Percentiles rank a stretch among this genome's conserved stretches.
Conservation (phyloP, 2,888 invertebrate species). For the Nymphalis c-album region DNA sequence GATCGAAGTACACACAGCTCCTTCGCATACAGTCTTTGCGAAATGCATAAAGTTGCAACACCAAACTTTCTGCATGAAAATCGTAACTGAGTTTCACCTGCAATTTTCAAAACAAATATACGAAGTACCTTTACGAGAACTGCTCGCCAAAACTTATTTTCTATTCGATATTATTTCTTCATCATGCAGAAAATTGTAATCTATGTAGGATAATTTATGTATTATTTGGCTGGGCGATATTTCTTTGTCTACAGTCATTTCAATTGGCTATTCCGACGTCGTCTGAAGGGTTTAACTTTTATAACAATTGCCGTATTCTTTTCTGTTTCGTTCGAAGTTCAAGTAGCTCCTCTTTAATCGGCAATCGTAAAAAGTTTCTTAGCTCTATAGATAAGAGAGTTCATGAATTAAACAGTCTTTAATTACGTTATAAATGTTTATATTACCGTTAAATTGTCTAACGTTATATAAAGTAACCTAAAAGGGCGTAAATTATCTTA, state of each 20-base stretch:
- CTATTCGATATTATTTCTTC: constrained; percentile 15
- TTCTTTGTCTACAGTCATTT: constrained; percentile 34
- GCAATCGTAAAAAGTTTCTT: constrained; percentile 51
- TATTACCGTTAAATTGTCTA: constrained; percentile 11
- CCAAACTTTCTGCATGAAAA: constrained; percentile 51
- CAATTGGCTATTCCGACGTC: constrained; percentile 35
- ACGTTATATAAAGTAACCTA: not conserved
- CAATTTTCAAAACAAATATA: constrained; percentile 55
- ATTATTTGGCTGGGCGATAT: constrained; percentile 8
- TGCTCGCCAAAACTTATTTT: constrained; percentile 16
- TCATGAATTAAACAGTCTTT: constrained; percentile 23
- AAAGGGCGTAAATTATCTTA: no score
- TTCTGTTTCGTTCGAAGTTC: constrained; percentile 50
- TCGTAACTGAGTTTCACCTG: constrained; percentile 48
- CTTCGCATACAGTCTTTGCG: constrained; percentile 54
- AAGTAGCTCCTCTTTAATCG: constrained; percentile 49
- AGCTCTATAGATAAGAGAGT: constrained; percentile 43
- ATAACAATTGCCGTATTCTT: constrained; percentile 44
- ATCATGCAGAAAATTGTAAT: constrained; percentile 17
- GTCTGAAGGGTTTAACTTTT: constrained; percentile 43
- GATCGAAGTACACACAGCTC: constrained; percentile 58
- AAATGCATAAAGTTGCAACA: constrained; percentile 58
- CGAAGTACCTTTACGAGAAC: constrained; percentile 17
- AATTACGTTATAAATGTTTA: constrained; percentile 29
- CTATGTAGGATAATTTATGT: constrained; percentile 14